phyloP scores from a whole-genome alignment of 53 echinoderm and acorn worm species.

The Luidia sarsii region DNA sequence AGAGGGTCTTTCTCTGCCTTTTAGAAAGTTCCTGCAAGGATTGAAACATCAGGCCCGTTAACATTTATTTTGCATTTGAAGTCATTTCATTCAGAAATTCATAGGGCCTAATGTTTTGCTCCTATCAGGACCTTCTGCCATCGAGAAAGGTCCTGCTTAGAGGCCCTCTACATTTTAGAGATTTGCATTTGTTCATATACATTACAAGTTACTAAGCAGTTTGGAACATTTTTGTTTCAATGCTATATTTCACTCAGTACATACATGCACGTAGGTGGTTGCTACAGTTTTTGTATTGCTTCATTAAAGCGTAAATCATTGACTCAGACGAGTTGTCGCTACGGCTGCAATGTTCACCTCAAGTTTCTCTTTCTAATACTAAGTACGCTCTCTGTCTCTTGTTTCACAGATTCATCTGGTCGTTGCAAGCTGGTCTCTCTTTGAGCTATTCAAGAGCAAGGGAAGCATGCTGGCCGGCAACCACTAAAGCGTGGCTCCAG shows the following conservation, averaged over 20 bases:
- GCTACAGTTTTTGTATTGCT: neutral
- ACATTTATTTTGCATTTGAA: no score
- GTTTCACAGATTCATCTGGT: conserved; percentile 58
- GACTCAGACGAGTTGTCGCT: neutral
- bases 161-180: no score
- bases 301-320: neutral
- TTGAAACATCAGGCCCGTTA: no score
- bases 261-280: neutral
- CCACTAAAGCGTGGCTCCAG: no score
- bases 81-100: no score
- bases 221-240: neutral
- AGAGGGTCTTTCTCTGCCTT: no score
- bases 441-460: conserved; percentile 48
- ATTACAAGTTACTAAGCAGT: neutral
- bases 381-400: neutral
- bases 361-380: neutral
- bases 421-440: conserved; percentile 64
- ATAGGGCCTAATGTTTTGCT: no score
- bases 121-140: no score
- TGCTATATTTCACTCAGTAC: neutral
- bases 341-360: neutral
- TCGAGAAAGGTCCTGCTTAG: no score
- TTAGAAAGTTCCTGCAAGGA: no score
- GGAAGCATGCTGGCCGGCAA: neutral
- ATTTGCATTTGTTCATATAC: neutral